Evolutionary conservation across 2,888 invertebrate genomes (phyloP).

Genomic region (Elmis aenea): DNA sequence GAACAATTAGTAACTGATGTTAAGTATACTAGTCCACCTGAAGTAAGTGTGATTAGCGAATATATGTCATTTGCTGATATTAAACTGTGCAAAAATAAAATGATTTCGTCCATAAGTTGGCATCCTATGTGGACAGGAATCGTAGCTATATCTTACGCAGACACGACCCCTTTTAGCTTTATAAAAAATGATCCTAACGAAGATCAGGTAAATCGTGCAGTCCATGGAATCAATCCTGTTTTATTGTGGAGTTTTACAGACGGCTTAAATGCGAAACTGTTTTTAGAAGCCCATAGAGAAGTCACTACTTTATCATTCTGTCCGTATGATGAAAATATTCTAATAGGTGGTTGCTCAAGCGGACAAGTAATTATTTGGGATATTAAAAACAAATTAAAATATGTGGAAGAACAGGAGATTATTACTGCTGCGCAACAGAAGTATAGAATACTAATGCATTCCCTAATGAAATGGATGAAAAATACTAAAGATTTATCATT

Average conservation of each 20-base stretch:
- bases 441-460: constrained; percentile 56
- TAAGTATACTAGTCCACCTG: constrained; percentile 11
- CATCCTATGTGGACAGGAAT: constrained; percentile 68
- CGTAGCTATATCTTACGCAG: constrained; percentile 62
- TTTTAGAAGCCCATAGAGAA: constrained; percentile 63
- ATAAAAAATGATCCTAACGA: constrained; percentile 36
- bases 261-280: constrained; percentile 62
- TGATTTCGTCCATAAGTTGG: constrained; percentile 62
- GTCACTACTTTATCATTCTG: constrained; percentile 63
- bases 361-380: constrained; percentile 72
- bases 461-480: constrained; percentile 66
- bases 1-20: constrained; percentile 44
- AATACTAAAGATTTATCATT: constrained; percentile 54
- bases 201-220: constrained; percentile 45
- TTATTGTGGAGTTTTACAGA: constrained; percentile 73
- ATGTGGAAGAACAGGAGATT: constrained; percentile 56
- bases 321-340: constrained; percentile 61
- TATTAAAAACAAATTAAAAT: constrained; percentile 55
- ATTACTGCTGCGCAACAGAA: constrained; percentile 59
- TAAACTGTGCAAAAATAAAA: constrained; percentile 58
- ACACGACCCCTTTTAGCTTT: constrained; percentile 52
- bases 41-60: constrained; percentile 49
- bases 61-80: constrained; percentile 64
- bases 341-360: constrained; percentile 67
- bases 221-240: constrained; percentile 60